These are phyloP conservation scores for Spermophilus dauricus DNA, from an alignment of 2,113 vertebrate genomes.

Conservation along the genomic window DNA sequence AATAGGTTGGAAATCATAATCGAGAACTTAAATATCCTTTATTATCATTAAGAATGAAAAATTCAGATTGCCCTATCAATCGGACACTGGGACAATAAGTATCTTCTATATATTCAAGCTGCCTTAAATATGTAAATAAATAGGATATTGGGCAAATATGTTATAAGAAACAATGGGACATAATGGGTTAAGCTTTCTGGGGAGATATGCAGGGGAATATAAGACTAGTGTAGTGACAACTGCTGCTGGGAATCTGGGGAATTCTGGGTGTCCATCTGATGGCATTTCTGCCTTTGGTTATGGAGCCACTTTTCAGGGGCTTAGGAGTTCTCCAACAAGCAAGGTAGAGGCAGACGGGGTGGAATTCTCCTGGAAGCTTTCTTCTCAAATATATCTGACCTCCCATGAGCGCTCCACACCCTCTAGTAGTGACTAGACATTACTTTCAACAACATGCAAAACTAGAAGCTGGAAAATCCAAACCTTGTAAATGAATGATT, in stretches of 20 bases:
- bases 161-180: background rate
- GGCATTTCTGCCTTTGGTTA: background rate
- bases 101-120: too few relatives aligned
- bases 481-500: background rate
- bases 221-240: too few relatives aligned
- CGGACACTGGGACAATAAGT: too few relatives aligned
- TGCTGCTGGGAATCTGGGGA: background rate
- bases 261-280: background rate
- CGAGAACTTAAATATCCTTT: too few relatives aligned
- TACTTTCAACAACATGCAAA: background rate
- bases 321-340: background rate
- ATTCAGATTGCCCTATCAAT: too few relatives aligned
- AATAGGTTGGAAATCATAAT: too few relatives aligned
- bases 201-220: fast-evolving
- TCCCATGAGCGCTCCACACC: background rate
- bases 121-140: too few relatives aligned
- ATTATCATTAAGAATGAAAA: too few relatives aligned
- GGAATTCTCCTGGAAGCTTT: background rate
- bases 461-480: background rate
- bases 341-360: background rate
- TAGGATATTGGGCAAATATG: too few relatives aligned
- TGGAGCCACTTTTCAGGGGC: background rate
- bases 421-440: background rate
- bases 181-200: background rate
- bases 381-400: background rate